phyloP scores from a whole-genome alignment of 2,888 invertebrate genomes.

The Azorinus chamasolen region DNA sequence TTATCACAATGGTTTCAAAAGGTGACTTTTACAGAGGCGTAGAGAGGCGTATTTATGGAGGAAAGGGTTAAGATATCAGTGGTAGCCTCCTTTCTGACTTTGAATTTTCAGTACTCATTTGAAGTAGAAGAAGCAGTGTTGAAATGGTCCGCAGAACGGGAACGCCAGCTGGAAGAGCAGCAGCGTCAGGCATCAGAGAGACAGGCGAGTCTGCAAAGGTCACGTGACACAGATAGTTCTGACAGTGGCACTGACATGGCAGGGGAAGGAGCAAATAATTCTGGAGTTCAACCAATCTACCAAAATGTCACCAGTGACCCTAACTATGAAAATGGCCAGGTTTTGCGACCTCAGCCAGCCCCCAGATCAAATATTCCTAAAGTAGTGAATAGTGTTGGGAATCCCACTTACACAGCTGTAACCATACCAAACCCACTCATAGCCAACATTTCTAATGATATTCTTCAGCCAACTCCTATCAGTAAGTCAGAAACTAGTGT shows the following conservation, averaged over 20 bases:
- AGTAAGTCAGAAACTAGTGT: constrained; percentile 19
- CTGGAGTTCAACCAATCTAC: constrained; percentile 12
- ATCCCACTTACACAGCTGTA: constrained; percentile 40
- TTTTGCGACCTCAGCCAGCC: constrained; percentile 24
- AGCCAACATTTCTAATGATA: constrained; percentile 65
- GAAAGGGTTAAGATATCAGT: no score
- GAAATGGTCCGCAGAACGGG: constrained; percentile 79
- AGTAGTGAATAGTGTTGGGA: constrained; percentile 11
- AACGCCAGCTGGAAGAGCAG: constrained; percentile 65
- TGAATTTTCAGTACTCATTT: constrained; percentile 80
- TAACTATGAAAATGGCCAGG: constrained; percentile 45
- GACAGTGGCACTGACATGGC: constrained; percentile 41
- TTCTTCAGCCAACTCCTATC: constrained; percentile 73
- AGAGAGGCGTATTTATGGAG: no score
- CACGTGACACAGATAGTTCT: constrained; percentile 20
- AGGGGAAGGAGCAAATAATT: constrained; percentile 19
- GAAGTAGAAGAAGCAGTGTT: constrained; percentile 81
- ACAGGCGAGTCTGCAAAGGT: neutral
- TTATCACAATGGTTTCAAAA: no score
- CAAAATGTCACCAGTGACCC: constrained; percentile 27
- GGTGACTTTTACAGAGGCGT: no score
- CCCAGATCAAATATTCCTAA: constrained; percentile 24
- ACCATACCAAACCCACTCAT: constrained; percentile 62
- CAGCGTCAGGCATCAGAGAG: constrained; percentile 31
- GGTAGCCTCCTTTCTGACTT: no score